Evolutionary conservation across 2,888 invertebrate species (phyloP).

Genomic region (Fabriciana adippe): DNA sequence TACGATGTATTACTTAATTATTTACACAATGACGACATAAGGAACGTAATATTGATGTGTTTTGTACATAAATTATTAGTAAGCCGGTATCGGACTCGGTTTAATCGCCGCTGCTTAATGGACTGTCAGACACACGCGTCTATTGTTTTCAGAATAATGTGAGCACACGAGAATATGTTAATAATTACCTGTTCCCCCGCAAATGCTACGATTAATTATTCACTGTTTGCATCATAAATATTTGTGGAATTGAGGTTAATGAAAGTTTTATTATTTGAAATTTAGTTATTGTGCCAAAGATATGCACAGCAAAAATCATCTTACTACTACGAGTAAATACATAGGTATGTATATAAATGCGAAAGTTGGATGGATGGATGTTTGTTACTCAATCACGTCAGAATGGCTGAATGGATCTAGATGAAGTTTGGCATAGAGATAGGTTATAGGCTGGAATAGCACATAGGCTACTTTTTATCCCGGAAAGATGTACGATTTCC

Average conservation of each 20-base stretch:
- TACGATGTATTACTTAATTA: background rate
- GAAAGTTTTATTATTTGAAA: background rate
- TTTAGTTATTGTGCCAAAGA: no score
- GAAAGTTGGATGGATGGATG: no score
- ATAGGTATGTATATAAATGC: no score
- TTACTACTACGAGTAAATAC: no score
- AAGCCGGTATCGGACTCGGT: slow-evolving; percentile 38
- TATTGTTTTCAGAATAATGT: slow-evolving; percentile 61
- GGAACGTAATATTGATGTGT: slow-evolving; percentile 19
- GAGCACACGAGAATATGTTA: slow-evolving; percentile 35
- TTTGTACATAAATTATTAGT: slow-evolving; percentile 34
- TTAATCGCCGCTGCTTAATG: slow-evolving; percentile 56
- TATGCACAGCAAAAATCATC: no score
- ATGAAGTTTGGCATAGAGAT: no score
- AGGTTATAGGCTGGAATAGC: no score
- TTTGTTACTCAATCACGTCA: no score
- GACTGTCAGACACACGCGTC: slow-evolving; percentile 67
- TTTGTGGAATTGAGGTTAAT: background rate
- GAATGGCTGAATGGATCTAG: no score
- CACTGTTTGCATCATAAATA: slow-evolving; percentile 7
- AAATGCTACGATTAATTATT: slow-evolving; percentile 52
- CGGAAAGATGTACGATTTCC: no score
- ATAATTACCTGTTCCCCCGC: slow-evolving; percentile 68
- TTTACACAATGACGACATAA: background rate
- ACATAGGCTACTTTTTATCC: no score